Evolutionary conservation across 2,797 vertebrate species (phyloP), one percentile per base, ranked within the genome.

Genomic region (Bovichtus diacanthus): DNA sequence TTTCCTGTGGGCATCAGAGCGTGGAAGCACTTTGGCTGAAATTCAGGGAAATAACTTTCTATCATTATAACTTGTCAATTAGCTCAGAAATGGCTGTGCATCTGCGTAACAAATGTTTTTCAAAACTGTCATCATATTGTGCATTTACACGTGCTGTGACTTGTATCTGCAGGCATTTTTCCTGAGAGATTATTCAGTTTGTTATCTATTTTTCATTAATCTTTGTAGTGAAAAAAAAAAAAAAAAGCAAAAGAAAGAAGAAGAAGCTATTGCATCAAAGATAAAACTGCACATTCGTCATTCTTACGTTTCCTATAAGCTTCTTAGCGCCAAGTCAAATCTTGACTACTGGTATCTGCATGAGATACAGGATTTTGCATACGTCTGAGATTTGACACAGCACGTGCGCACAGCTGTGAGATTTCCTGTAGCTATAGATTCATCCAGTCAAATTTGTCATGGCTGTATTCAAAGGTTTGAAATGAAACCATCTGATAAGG

Each of bases 1-100:
- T 68, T 65, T 90, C 87, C 92, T 90, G 75, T 87, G 85, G 80
- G 88, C 86, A 88, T 74, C 78, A 6, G 80, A 84, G 85, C 78
- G 41, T 69, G 72, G 70, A 86, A 70, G 84, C 70, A 79, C 80
- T 90, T 83, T 90, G 83, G 87, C 87, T 75, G 44, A 34, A 77
- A 76, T 79, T 89, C 82, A 88, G 84, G 68, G 70, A 90, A 85
- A 90, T 85, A 82, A 73, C 71, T 88, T 87, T 86, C 72, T 66
- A 47, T 84, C 70, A 74, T 74, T 85, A 74, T 69, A 87, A 74
- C 69, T 83, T 84, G 74, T 86, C 83, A 84, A 84, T 90, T 86
- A 86, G 74, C 69, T 70, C 7, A 7, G 44, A 77, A 81, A 88
- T 58, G 16, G 73, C 79, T 43, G 55, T 6, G 25, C 84, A 83